Conservation (phyloP, 2,113 vertebrate species). For the Calidris pugnax region DNA sequence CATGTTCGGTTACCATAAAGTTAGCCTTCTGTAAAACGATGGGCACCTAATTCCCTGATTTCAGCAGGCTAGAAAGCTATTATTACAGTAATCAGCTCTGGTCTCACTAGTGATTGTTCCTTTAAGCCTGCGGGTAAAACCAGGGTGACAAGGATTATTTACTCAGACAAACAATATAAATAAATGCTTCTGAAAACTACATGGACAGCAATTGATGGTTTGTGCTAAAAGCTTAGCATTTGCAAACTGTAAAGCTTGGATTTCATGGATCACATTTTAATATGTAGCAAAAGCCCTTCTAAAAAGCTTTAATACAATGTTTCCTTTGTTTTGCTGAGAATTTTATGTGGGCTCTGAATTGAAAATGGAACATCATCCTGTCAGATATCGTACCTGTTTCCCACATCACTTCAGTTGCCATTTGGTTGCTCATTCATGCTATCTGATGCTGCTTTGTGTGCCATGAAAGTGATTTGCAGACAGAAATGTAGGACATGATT, state of each 20-base stretch:
- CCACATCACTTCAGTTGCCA: background rate
- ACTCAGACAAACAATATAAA: constrained; percentile 4
- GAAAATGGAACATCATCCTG: background rate
- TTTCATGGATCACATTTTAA: background rate
- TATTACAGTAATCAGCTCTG: background rate
- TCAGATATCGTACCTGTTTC: background rate
- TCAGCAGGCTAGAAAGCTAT: background rate
- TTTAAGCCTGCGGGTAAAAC: background rate
- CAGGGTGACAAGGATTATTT: background rate
- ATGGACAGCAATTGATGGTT: background rate
- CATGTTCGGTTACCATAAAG: background rate
- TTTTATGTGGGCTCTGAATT: background rate
- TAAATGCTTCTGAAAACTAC: background rate
- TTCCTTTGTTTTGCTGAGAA: constrained; percentile 21
- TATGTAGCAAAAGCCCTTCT: background rate
- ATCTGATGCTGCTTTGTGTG: background rate
- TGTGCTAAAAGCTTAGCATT: background rate
- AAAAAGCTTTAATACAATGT: background rate
- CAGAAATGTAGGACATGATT: background rate
- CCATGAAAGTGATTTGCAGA: background rate
- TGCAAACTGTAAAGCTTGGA: background rate
- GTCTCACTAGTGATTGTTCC: background rate
- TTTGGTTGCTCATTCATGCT: background rate
- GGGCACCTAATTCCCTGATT: background rate
- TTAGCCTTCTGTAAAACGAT: background rate